Evolutionary conservation across 2,113 vertebrate genomes (phyloP).

Genomic region (Meleagris gallopavo): DNA sequence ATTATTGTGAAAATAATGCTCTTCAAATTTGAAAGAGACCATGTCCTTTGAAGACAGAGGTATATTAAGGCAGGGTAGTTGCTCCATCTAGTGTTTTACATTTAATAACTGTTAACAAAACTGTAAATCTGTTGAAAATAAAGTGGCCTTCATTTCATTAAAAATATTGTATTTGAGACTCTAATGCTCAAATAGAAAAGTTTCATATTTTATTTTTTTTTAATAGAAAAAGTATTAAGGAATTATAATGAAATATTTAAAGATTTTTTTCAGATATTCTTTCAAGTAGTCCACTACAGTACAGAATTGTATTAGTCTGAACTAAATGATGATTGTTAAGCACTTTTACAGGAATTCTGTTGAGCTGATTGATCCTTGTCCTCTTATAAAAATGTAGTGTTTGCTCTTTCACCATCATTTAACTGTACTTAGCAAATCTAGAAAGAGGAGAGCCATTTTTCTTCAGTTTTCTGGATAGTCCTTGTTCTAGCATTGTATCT

Average conservation of each 20-base stretch:
- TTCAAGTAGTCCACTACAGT: slow-evolving; percentile 5
- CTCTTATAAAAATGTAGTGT: background rate
- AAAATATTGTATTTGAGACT: background rate
- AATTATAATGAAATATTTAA: background rate
- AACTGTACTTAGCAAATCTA: background rate
- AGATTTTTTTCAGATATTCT: background rate
- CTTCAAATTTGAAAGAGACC: background rate
- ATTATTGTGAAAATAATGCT: slow-evolving; percentile 17
- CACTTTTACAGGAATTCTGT: background rate
- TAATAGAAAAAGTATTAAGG: background rate
- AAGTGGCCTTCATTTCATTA: background rate
- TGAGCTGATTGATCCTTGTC: background rate
- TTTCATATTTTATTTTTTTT: background rate
- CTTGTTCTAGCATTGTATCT: background rate
- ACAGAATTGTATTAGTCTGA: background rate
- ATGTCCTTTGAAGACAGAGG: background rate
- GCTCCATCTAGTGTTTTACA: slow-evolving; percentile 75
- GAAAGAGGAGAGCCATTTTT: background rate
- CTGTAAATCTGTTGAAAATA: background rate
- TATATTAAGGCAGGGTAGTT: slow-evolving; percentile 29
- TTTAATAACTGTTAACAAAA: slow-evolving; percentile 12
- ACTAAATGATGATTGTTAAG: background rate
- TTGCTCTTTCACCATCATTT: background rate
- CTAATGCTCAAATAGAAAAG: background rate
- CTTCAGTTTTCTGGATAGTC: background rate